Base-by-base conservation (phyloP, 1,140 invertebrate genomes). In the Anastatus disparis region DNA sequence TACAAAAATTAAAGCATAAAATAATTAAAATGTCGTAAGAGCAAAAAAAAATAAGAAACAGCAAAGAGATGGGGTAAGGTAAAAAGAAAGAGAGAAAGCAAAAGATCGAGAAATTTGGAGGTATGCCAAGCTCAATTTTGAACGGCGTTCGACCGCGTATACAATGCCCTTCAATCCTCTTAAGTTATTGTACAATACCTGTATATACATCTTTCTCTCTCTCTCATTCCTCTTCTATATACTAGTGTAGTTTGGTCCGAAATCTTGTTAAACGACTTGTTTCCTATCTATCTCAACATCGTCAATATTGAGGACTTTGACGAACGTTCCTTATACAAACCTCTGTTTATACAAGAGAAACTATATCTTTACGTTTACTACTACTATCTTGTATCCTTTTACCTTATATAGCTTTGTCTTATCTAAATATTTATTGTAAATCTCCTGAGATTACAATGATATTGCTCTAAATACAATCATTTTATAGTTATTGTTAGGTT, bases 61-160 rank as follows among this genome's bases (percentile, higher is more conserved):
- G n/a, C n/a, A n/a, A n/a, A n/a, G n/a, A n/a, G n/a, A n/a, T n/a
- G n/a, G n/a, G n/a, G n/a, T n/a, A n/a, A n/a, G n/a, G 17, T 7
- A 26, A 26, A 62, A 27, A 17, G 17, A 53, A 38, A 38, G 50
- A 53, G 15, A n/a, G 44, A 46, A 40, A 65, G 31, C 24, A 31
- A 48, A 12, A 38, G 31, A 42, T n/a, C n/a, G 29, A n/a, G 31
- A 26, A 17, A 62, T 29, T 55, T 46, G 58, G 59, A 46, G 24
- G 15, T 24, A 29, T 63, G 44, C 58, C 66, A 67, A 29, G 24
- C 40, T 67, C 52, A 53, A 46, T 63, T 61, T 38, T 35, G 17
- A 22, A 20, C 44, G 17, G 27, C n/a, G 13, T 42, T 63, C 44
- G 44, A 48, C n/a, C 58, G 2, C 58, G 38, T 31, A 17, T 9